These are phyloP conservation scores for Trematomus bernacchii DNA, from an alignment of 2,797 vertebrate species.

Conservation along the genomic window DNA sequence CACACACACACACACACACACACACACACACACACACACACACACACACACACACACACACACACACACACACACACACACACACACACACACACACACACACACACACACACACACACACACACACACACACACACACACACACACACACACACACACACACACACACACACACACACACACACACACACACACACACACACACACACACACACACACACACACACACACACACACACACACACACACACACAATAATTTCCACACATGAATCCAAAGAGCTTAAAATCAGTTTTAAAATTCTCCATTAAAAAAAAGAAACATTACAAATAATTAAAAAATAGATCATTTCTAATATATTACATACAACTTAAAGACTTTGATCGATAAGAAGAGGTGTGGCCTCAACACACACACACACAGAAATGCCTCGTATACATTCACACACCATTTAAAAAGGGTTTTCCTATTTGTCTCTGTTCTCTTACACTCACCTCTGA, in stretches of 20 bases:
- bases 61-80: too few relatives aligned
- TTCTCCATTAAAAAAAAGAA: slow-evolving; percentile 39
- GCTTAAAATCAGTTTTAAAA: slow-evolving; percentile 50
- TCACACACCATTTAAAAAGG: slow-evolving; percentile 8
- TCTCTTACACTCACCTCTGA: slow-evolving; percentile 81
- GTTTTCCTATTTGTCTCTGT: slow-evolving; percentile 43
- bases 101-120: not conserved
- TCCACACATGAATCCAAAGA: slow-evolving; percentile 27
- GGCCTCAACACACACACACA: slow-evolving; percentile 28
- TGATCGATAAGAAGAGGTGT: slow-evolving; percentile 57
- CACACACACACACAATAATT: slow-evolving; percentile 1
- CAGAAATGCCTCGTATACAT: slow-evolving; percentile 13
- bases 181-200: too few relatives aligned
- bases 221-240: not conserved
- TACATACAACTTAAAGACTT: slow-evolving; percentile 66
- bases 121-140: too few relatives aligned
- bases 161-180: too few relatives aligned
- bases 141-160: too few relatives aligned
- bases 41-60: too few relatives aligned
- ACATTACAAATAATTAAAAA: slow-evolving; percentile 53
- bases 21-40: too few relatives aligned
- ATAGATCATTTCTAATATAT: slow-evolving; percentile 63
- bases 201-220: too few relatives aligned
- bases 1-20: too few relatives aligned
- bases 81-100: not conserved